phyloP scores from a whole-genome alignment of 2,888 invertebrate genomes.

The Pachymerium ferrugineum region DNA sequence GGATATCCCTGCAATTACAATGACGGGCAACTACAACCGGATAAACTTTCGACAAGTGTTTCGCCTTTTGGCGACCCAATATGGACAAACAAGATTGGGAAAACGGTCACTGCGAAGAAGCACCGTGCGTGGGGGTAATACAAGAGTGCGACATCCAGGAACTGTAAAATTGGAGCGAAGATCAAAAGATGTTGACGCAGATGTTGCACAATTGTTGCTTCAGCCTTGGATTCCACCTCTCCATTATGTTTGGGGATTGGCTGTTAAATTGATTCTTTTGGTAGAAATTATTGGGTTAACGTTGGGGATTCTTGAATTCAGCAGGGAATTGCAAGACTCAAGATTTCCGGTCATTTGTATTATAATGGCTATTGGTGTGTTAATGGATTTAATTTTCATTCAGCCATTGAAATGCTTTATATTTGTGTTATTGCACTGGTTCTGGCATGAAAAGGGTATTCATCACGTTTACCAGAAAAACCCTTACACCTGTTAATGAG shows the following conservation, averaged over 20 bases:
- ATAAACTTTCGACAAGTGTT: not conserved
- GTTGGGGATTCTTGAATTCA: not conserved
- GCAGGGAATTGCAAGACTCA: not conserved
- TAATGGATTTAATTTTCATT: not conserved
- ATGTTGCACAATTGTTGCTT: not conserved
- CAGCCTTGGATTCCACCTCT: not conserved
- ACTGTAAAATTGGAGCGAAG: not conserved
- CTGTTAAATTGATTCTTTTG: not conserved
- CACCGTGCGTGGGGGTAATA: not conserved
- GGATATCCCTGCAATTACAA: not conserved
- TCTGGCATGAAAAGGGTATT: not conserved
- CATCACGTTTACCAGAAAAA: not conserved
- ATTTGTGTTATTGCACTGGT: not conserved
- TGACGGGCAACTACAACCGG: not conserved
- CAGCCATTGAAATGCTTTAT: not conserved
- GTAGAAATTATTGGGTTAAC: not conserved
- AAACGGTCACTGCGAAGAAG: not conserved
- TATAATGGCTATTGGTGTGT: not conserved
- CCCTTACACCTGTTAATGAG: not conserved
- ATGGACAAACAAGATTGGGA: not conserved
- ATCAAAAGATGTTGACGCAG: not conserved
- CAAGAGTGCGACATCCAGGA: not conserved
- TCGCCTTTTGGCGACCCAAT: not conserved
- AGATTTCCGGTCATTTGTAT: not conserved
- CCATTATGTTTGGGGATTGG: not conserved